phyloP scores from a whole-genome alignment of 2,113 vertebrate genomes.

The Artemisiospiza belli region DNA sequence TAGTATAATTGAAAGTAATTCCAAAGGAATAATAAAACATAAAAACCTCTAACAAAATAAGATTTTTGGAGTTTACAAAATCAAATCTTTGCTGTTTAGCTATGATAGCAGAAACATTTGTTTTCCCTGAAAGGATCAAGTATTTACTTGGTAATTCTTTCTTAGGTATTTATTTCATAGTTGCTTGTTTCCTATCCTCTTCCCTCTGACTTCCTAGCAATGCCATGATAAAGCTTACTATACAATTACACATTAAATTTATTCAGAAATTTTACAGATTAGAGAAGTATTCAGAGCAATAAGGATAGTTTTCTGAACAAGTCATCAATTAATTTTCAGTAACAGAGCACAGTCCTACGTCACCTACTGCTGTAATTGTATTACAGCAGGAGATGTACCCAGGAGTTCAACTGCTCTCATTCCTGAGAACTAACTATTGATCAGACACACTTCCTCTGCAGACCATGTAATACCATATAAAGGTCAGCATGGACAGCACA shows the following conservation, averaged over 20 bases:
- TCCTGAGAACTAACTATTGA: constrained; percentile 7
- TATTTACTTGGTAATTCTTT: neutral
- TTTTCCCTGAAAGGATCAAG: neutral
- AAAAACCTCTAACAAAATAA: neutral
- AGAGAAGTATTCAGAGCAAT: neutral
- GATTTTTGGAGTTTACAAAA: neutral
- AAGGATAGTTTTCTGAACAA: neutral
- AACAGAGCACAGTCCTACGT: neutral
- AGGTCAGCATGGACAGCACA: constrained; percentile 7
- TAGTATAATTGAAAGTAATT: neutral
- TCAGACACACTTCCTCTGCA: constrained; percentile 4
- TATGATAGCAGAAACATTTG: neutral
- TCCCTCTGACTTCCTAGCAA: neutral
- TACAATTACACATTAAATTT: neutral
- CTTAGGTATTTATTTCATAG: neutral
- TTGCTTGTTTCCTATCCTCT: neutral
- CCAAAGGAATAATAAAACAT: neutral
- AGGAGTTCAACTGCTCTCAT: neutral
- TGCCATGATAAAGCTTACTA: neutral
- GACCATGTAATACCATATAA: constrained; percentile 17
- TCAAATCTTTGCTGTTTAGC: neutral
- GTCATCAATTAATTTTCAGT: neutral
- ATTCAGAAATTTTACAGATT: neutral
- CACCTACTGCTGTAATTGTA: neutral
- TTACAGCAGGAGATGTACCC: neutral